Evolutionary conservation across 2,888 invertebrate species (phyloP), one percentile per base, ranked within the genome.

Genomic region (Papilio protenor): DNA sequence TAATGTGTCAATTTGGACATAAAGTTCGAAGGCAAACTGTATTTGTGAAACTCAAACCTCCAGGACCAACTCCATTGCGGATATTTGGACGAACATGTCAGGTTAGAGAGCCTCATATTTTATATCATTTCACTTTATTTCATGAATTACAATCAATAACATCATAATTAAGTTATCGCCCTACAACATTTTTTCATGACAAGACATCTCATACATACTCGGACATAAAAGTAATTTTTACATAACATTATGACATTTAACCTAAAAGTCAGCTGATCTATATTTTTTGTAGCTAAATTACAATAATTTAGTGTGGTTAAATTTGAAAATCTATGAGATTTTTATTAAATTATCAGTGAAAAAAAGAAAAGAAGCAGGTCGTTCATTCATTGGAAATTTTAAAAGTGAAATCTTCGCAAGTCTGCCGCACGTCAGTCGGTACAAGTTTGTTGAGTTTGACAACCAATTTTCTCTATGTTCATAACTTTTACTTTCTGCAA

Each of bases 1-100:
- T 95, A 92, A 94, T 97, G 96, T 97, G 97, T 96, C 96, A 96
- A 96, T 96, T 96, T 92, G 96, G 96, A 95, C 96, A 96, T 93
- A 96, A 95, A 93, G 95, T 96, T 94, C 95, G 96, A 89, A 96
- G 96, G 93, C 96, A 96, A 95, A 95, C 96, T 93, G 95, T 96
- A 90, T 95, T 96, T 95, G 96, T 96, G 95, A 96, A 96, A 95
- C 96, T 95, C 87, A 96, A 96, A 95, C 95, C 95, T 86, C 95
- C 95, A 87, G 96, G 96, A 94, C 95, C 95, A 91, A 95, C 95
- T 87, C 94, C 94, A 83, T 89, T 93, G 88, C 91, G 94, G 88
- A 93, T 94, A 92, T 94, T 94, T 91, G 94, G 94, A 91, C 93
- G 92, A 88, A 92, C 92, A 84, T 94, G 92, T 89, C 94, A 94